phyloP scores from a whole-genome alignment of 1,140 invertebrate species.

The Idris sp. region DNA sequence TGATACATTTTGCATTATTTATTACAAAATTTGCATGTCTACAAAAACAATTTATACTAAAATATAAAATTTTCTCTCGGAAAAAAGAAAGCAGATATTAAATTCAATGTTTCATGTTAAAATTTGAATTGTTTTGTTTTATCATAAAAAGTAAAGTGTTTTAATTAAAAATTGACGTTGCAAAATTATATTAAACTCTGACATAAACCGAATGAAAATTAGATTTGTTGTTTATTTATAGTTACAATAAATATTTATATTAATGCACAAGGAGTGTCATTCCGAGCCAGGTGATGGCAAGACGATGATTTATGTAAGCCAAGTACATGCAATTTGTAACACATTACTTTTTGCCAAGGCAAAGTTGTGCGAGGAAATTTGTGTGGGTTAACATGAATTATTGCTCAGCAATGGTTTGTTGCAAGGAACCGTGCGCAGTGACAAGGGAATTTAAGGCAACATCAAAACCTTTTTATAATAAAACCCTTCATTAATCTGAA shows the following conservation, averaged over 20 bases:
- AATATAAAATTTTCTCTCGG: too few relatives aligned
- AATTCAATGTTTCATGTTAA: too few relatives aligned
- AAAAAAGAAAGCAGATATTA: too few relatives aligned
- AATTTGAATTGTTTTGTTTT: too few relatives aligned
- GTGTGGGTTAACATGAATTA: constrained; percentile 67
- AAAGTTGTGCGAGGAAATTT: constrained; percentile 27
- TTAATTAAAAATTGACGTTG: constrained; percentile 22
- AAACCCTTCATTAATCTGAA: constrained; percentile 53
- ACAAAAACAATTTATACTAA: too few relatives aligned
- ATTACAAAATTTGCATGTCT: too few relatives aligned
- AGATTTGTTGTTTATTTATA: constrained; percentile 16
- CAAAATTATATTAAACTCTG: too few relatives aligned
- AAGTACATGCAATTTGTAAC: constrained; percentile 74
- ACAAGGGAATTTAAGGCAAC: constrained; percentile 14
- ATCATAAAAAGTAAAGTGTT: too few relatives aligned
- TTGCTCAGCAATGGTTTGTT: constrained; percentile 59
- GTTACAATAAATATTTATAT: constrained; percentile 47
- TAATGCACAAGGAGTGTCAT: constrained; percentile 30
- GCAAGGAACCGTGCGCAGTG: constrained; percentile 11
- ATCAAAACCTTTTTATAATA: constrained; percentile 45
- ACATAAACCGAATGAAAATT: too few relatives aligned
- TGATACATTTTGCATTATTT: too few relatives aligned
- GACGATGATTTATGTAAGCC: constrained; percentile 73
- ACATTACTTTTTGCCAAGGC: constrained; percentile 71
- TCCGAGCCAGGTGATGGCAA: constrained; percentile 22